These are phyloP conservation scores for Leuciscus idus DNA, from an alignment of 2,113 vertebrate genomes.

Conservation along the genomic window DNA sequence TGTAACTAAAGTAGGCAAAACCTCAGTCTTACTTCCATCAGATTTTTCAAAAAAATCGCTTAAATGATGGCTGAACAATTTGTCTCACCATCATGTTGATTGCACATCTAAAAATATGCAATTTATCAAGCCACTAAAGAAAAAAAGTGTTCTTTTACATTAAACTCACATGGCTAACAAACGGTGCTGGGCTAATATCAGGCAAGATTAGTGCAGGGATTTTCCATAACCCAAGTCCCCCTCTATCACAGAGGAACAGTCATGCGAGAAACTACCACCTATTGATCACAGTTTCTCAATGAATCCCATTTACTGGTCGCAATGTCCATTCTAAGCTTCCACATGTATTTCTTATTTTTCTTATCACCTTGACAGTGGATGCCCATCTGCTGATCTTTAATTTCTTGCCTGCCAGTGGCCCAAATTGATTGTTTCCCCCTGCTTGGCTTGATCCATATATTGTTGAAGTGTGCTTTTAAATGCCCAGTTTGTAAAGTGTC, in stretches of 20 bases:
- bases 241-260: constrained; percentile 41
- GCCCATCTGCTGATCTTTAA: constrained; percentile 48
- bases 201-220: constrained; percentile 40
- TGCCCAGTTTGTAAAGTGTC: constrained; percentile 43
- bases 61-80: not conserved
- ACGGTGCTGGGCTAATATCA: constrained; percentile 1
- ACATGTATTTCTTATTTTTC: constrained; percentile 54
- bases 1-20: not conserved
- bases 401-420: constrained; percentile 48
- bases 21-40: not conserved
- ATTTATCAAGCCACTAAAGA: constrained; percentile 2
- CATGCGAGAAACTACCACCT: constrained; percentile 57
- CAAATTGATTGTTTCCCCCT: constrained; percentile 48
- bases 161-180: constrained; percentile 29
- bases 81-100: not conserved
- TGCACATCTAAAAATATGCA: constrained; percentile 1
- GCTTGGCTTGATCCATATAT: constrained; percentile 56
- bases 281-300: constrained; percentile 56
- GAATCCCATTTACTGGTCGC: constrained; percentile 53
- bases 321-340: constrained; percentile 49
- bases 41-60: not conserved
- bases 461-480: constrained; percentile 55
- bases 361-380: constrained; percentile 55
- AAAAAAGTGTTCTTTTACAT: not conserved
- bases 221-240: constrained; percentile 35